Evolutionary conservation across 2,888 invertebrate genomes (phyloP), one percentile per base, ranked within the genome.

Genomic region (Epirrhoe alternata): DNA sequence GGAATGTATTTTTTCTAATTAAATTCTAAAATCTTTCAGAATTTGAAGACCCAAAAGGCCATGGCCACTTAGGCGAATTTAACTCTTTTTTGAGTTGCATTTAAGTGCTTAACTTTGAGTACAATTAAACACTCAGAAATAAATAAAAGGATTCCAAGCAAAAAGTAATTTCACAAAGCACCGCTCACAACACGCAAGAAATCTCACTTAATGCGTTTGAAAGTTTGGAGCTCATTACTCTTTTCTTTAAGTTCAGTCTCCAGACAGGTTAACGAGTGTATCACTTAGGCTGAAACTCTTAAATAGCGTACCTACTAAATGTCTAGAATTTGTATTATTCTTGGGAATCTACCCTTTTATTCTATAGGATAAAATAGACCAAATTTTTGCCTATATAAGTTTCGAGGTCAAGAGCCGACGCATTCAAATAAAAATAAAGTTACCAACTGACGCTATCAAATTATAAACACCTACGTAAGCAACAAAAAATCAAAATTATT

Each of bases 261-360:
- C 68, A 74, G 74, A 71, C 71, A 71, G 72, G 74, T 72, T 74
- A 74, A 74, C 66, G 74, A 74, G 71, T 66, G 65, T 70, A 67
- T 67, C 66, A 69, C 68, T 72, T 68, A 70, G 60, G 55, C 62
- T 47, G 33, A 54, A 69, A 58, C 61, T 64, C 24, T 38, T 51
- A 68, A 52, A 53, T 45, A 61, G 35, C 24, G 3, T 3, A 2
- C 24, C 3, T 16, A 10, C 8, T 14, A 38, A 50, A 42, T 17
- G 16, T 12, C 6, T 53, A 53, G 49, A 50, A 24, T 17, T 24
- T 50, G 5, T 42, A 5, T 42, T 38, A 12, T 42, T 12, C 12
- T 12, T 5, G 12, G 38, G 12, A 24, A 24, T 3, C 24, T 24
- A n/a, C n/a, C n/a, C n/a, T n/a, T n/a, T n/a, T 24, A 24, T 24